Evolutionary conservation across 2,113 vertebrate genomes (phyloP).

Genomic region (Thymallus thymallus): DNA sequence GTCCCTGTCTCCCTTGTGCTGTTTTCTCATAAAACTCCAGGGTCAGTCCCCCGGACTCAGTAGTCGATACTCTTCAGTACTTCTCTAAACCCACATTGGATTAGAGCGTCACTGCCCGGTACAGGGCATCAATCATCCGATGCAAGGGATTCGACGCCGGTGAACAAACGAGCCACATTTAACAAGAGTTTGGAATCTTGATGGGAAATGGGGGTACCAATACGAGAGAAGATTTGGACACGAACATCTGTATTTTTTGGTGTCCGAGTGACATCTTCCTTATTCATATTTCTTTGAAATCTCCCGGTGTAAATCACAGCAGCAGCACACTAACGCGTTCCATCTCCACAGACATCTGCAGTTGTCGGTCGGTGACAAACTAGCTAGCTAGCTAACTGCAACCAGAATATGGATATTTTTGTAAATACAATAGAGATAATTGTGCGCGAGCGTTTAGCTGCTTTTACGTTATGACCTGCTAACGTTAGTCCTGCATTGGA

Average conservation of each 20-base stretch:
- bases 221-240: background rate
- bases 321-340: background rate
- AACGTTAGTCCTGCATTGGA: constrained; percentile 17
- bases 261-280: background rate
- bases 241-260: background rate
- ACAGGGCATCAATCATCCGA: constrained; percentile 7
- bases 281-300: constrained; percentile 7
- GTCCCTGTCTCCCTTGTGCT: background rate
- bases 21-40: too few relatives aligned
- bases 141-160: constrained; percentile 29
- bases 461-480: constrained; percentile 2
- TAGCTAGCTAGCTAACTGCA: background rate
- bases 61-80: background rate
- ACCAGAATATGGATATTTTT: constrained; percentile 2
- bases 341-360: background rate
- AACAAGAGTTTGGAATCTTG: constrained; percentile 18
- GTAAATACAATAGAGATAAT: background rate
- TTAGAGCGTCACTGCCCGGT: background rate
- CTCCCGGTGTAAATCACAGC: constrained; percentile 12
- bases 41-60: background rate
- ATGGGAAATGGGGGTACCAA: background rate
- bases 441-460: background rate
- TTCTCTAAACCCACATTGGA: background rate
- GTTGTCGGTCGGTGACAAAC: background rate
- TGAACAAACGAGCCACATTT: constrained; percentile 18